Percentiles rank a stretch among this genome's conserved stretches.
Conservation (phyloP, 2,888 invertebrate genomes). For the Atrina japonica region DNA sequence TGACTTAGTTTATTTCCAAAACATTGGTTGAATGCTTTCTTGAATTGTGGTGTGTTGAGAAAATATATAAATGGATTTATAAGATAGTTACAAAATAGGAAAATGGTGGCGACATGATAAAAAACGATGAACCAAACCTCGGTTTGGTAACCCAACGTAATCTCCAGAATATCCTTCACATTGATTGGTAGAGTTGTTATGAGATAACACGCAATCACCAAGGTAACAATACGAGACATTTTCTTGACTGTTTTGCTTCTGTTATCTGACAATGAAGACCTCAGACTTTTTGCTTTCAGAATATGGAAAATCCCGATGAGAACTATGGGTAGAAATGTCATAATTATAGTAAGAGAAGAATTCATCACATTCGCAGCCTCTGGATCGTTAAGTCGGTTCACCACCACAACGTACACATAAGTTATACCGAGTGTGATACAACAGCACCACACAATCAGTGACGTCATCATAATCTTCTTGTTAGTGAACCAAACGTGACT, state of each 20-base stretch:
- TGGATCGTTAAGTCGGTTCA: constrained; percentile 5
- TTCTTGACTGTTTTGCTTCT: constrained; percentile 7
- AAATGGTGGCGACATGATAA: constrained; percentile 7
- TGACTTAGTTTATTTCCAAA: background rate
- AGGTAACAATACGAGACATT: constrained; percentile 26
- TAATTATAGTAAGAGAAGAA: constrained; percentile 10
- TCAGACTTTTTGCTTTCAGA: constrained; percentile 27
- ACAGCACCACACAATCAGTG: constrained; percentile 14
- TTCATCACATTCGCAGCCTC: constrained; percentile 9
- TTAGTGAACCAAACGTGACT: constrained; percentile 23
- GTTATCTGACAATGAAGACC: constrained; percentile 6
- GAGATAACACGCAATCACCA: constrained; percentile 23
- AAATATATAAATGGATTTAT: constrained; percentile 38
- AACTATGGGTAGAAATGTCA: constrained; percentile 22
- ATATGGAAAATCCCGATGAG: constrained; percentile 17
- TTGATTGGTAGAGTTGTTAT: constrained; percentile 32
- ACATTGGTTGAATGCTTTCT: background rate
- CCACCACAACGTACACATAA: constrained; percentile 22
- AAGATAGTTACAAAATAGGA: constrained; percentile 24
- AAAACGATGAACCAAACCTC: constrained; percentile 28
- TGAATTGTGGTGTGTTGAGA: constrained; percentile 25
- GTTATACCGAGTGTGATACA: background rate
- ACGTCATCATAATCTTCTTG: constrained; percentile 14
- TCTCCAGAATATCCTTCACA: constrained; percentile 20
- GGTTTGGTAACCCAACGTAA: background rate